phyloP scores from a whole-genome alignment of 37 sponge, comb jelly and placozoan genomes.

The Agelas oroides region DNA sequence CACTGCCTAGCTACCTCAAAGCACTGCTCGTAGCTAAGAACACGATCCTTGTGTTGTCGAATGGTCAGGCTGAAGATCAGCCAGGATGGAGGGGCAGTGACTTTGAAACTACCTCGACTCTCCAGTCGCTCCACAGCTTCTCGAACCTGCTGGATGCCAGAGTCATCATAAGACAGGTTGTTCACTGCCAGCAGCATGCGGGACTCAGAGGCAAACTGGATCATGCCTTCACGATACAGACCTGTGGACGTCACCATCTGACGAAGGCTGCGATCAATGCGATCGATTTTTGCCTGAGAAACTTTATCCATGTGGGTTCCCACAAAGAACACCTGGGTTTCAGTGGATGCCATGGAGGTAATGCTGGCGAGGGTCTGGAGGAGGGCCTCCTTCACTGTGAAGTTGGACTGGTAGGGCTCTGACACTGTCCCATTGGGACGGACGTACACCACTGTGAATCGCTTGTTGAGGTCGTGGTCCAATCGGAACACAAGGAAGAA shows the following conservation, averaged over 20 bases:
- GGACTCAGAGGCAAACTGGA: neutral
- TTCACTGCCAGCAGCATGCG: neutral
- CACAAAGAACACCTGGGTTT: neutral
- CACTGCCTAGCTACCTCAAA: neutral
- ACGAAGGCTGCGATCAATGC: neutral
- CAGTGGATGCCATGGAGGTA: neutral
- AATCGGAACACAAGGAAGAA: conserved; percentile 14
- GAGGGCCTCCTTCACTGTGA: conserved; percentile 16
- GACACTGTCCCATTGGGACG: neutral
- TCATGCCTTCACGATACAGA: neutral
- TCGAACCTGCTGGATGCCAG: neutral
- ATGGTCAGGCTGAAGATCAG: neutral
- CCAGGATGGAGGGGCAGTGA: neutral
- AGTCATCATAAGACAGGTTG: neutral
- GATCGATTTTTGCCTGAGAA: neutral
- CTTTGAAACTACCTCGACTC: neutral
- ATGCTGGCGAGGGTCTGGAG: conserved; percentile 27
- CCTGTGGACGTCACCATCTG: neutral
- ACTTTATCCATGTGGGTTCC: conserved; percentile 5
- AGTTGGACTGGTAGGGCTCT: conserved; percentile 1
- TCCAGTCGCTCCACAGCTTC: conserved; percentile 3
- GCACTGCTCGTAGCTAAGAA: neutral
- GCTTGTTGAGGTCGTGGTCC: conserved; percentile 12
- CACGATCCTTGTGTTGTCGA: neutral
- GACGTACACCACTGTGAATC: neutral